Evolutionary conservation across 2,797 vertebrate genomes (phyloP).

Genomic region (Hafferia zeledoni): DNA sequence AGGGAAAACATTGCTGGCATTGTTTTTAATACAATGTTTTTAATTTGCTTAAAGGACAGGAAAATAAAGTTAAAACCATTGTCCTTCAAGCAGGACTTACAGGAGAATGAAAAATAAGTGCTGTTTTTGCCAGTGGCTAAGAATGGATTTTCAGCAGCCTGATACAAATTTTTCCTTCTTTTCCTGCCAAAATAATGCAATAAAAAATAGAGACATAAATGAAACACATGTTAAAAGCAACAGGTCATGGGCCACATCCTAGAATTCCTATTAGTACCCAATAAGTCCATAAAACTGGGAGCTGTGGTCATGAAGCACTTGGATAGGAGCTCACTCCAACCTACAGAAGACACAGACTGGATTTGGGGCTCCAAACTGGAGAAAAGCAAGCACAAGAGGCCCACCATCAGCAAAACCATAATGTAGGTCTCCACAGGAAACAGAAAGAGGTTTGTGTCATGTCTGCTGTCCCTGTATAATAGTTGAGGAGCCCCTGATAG

Average conservation of each 20-base stretch:
- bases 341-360: not conserved
- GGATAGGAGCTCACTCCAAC: not conserved
- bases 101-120: conserved; percentile 3
- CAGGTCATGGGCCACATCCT: not conserved
- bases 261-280: not conserved
- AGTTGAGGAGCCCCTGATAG: not conserved
- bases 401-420: not conserved
- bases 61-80: conserved; percentile 47
- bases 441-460: not conserved
- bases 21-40: conserved; percentile 55
- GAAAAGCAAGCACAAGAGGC: not conserved
- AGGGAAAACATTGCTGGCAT: conserved; percentile 49
- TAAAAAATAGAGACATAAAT: conserved; percentile 36
- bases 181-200: conserved; percentile 41
- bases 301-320: not conserved
- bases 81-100: conserved; percentile 11
- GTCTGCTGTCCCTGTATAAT: not conserved
- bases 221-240: conserved; percentile 20
- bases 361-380: not conserved
- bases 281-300: not conserved
- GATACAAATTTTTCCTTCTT: conserved; percentile 22
- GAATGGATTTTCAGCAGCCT: conserved; percentile 14
- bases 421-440: not conserved
- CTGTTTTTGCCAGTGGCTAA: conserved; percentile 13
- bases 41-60: conserved; percentile 50